These are phyloP conservation scores for Bombus confusus DNA, from an alignment of 1,140 invertebrate genomes.

Conservation along the genomic window DNA sequence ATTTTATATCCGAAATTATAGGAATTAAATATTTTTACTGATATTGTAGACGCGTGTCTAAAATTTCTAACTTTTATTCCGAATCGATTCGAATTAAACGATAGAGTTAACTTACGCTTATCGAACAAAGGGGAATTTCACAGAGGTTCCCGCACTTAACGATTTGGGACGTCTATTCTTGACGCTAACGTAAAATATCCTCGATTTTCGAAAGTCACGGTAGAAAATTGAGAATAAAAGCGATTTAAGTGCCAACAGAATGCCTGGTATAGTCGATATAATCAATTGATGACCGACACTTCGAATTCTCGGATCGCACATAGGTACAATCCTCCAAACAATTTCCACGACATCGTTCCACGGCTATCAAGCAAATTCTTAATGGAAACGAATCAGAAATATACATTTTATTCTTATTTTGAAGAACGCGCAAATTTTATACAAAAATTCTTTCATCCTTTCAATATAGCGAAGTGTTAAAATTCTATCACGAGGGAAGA, in stretches of 20 bases:
- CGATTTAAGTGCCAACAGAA: constrained; percentile 48
- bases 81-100: background rate
- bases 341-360: constrained; percentile 9
- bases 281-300: constrained; percentile 52
- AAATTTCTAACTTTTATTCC: background rate
- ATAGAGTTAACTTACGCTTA: background rate
- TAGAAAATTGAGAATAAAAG: constrained; percentile 44
- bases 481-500: background rate
- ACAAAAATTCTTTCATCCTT: background rate
- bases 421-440: background rate
- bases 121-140: background rate
- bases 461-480: too few relatives aligned
- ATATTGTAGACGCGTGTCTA: background rate
- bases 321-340: background rate
- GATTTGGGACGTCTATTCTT: background rate
- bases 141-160: background rate
- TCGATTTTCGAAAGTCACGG: constrained; percentile 39
- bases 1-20: background rate
- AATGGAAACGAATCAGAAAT: background rate
- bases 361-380: constrained; percentile 19
- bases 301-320: constrained; percentile 14
- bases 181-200: background rate
- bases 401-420: background rate
- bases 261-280: constrained; percentile 61
- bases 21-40: background rate